Evolutionary conservation across 2,888 invertebrate genomes (phyloP).

Genomic region (Neoitamus cyanurus): DNA sequence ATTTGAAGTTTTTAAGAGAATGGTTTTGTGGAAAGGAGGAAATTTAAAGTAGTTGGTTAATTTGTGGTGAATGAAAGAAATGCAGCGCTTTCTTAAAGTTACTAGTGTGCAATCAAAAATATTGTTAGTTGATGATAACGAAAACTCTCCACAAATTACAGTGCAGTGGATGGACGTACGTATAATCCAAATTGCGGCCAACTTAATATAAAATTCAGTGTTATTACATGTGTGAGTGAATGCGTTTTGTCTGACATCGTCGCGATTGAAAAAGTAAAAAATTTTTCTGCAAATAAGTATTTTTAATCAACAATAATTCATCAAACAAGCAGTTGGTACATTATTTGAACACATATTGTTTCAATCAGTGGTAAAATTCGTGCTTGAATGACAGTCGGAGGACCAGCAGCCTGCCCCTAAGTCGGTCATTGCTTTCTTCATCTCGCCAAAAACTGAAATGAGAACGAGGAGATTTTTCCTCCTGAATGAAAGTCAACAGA

Average conservation of each 20-base stretch:
- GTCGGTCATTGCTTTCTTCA: constrained; percentile 48
- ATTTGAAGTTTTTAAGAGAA: too few species aligned
- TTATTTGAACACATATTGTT: constrained; percentile 47
- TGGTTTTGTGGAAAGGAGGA: too few species aligned
- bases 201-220: constrained; percentile 46
- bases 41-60: too few species aligned
- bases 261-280: constrained; percentile 69
- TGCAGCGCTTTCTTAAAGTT: too few species aligned
- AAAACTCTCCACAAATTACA: neutral
- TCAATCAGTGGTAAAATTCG: constrained; percentile 25
- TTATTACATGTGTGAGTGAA: constrained; percentile 69
- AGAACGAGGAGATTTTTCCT: constrained; percentile 42
- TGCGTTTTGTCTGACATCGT: constrained; percentile 72
- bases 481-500: constrained; percentile 42
- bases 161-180: neutral
- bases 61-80: too few species aligned
- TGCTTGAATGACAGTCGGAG: constrained; percentile 8
- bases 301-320: constrained; percentile 40
- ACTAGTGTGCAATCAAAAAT: neutral
- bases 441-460: constrained; percentile 19
- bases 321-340: constrained; percentile 46
- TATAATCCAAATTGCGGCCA: neutral
- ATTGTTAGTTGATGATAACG: neutral
- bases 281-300: constrained; percentile 45
- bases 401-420: constrained; percentile 11